phyloP scores from a whole-genome alignment of 2,888 invertebrate species.

The Lochmaea capreae region DNA sequence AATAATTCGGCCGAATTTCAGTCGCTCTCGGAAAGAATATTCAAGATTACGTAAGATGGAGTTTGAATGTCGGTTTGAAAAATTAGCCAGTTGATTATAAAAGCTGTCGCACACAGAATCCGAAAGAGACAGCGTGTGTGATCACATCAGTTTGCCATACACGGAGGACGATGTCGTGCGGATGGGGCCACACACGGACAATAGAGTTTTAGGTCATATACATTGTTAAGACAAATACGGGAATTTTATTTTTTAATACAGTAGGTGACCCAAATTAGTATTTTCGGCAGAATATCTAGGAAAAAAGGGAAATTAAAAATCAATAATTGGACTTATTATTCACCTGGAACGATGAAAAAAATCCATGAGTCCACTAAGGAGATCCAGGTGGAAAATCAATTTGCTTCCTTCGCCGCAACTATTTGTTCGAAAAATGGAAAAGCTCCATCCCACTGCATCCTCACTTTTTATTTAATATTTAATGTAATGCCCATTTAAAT shows the following conservation, averaged over 20 bases:
- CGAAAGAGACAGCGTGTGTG: constrained; percentile 22
- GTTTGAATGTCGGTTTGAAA: constrained; percentile 12
- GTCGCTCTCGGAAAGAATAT: constrained; percentile 2
- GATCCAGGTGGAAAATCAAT: too few relatives aligned
- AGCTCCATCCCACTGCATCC: too few relatives aligned
- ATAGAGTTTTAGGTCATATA: not conserved
- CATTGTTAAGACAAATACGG: not conserved
- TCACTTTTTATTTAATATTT: too few relatives aligned
- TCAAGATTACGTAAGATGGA: constrained; percentile 11
- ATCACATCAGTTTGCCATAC: constrained; percentile 24
- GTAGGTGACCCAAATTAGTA: not conserved
- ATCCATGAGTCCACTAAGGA: too few relatives aligned
- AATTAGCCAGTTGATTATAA: constrained; percentile 24
- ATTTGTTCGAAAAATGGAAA: too few relatives aligned
- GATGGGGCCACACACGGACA: constrained; percentile 28
- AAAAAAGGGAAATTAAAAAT: too few relatives aligned
- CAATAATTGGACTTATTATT: too few relatives aligned
- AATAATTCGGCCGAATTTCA: not conserved
- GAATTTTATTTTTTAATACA: not conserved
- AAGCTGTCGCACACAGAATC: constrained; percentile 18
- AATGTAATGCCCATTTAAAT: too few relatives aligned
- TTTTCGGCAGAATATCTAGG: too few relatives aligned
- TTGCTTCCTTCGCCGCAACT: too few relatives aligned
- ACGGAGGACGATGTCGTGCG: constrained; percentile 22
- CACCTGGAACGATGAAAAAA: too few relatives aligned